phyloP scores from a whole-genome alignment of 2,113 vertebrate genomes.

The Callipepla californica region DNA sequence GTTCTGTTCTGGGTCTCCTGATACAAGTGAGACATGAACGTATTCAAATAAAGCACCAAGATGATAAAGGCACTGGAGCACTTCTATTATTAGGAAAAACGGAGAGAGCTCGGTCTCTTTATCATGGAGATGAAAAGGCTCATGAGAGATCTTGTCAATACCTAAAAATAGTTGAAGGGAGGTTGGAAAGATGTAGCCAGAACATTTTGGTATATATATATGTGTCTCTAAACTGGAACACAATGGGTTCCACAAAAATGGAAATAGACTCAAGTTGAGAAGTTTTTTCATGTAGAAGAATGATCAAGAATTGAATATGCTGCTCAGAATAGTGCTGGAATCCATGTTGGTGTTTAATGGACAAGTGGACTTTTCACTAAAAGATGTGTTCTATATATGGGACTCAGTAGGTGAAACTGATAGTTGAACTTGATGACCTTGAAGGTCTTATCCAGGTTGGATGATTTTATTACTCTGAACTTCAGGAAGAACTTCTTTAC shows the following conservation, averaged over 20 bases:
- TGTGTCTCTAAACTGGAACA: neutral
- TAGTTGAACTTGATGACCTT: neutral
- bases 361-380: neutral
- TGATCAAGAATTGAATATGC: neutral
- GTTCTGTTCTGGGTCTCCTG: neutral
- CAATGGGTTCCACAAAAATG: neutral
- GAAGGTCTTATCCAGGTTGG: neutral
- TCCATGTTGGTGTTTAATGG: neutral
- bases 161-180: neutral
- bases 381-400: neutral
- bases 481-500: neutral
- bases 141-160: neutral
- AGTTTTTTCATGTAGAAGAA: neutral
- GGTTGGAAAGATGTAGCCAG: neutral
- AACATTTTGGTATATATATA: neutral
- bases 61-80: neutral
- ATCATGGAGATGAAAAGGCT: neutral
- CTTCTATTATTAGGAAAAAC: neutral
- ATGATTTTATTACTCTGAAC: neutral
- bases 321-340: neutral
- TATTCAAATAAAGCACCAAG: neutral
- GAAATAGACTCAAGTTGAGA: too few species aligned
- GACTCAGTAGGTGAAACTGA: neutral
- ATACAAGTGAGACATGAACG: neutral
- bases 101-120: neutral